phyloP scores from a whole-genome alignment of 2,113 vertebrate species.

The Phalacrocorax carbo region DNA sequence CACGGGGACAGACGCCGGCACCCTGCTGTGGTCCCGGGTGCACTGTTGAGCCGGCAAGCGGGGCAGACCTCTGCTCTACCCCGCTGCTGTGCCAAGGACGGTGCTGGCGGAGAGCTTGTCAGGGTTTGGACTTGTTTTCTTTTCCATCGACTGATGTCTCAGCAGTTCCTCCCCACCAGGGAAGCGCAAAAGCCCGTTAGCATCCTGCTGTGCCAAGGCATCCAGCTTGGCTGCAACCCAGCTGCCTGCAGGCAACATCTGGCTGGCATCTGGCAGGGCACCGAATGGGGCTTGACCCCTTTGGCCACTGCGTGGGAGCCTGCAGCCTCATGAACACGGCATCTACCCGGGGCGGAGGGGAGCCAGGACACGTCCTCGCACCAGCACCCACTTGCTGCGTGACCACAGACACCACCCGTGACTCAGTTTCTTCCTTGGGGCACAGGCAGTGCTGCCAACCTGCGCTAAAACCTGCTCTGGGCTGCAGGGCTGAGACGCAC shows the following conservation, averaged over 20 bases:
- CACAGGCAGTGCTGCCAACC: accelerated
- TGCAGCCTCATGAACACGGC: accelerated
- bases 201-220: neutral
- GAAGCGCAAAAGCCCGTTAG: neutral
- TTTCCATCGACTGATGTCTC: neutral
- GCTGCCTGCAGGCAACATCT: neutral
- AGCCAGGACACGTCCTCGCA: accelerated
- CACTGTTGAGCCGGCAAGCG: accelerated
- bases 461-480: neutral
- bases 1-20: accelerated
- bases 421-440: accelerated
- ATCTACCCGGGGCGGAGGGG: neutral
- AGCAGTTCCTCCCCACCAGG: neutral
- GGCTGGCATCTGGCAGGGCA: neutral
- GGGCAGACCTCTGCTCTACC: neutral
- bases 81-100: accelerated
- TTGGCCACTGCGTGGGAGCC: accelerated
- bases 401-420: accelerated
- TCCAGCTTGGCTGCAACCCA: neutral
- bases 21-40: neutral
- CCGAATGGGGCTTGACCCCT: neutral
- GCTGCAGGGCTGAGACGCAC: neutral
- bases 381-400: neutral
- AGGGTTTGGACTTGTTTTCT: neutral
- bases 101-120: accelerated